Evolutionary conservation across 1,140 invertebrate genomes (phyloP), one percentile per base, ranked within the genome.

Genomic region (Megathymus violae): DNA sequence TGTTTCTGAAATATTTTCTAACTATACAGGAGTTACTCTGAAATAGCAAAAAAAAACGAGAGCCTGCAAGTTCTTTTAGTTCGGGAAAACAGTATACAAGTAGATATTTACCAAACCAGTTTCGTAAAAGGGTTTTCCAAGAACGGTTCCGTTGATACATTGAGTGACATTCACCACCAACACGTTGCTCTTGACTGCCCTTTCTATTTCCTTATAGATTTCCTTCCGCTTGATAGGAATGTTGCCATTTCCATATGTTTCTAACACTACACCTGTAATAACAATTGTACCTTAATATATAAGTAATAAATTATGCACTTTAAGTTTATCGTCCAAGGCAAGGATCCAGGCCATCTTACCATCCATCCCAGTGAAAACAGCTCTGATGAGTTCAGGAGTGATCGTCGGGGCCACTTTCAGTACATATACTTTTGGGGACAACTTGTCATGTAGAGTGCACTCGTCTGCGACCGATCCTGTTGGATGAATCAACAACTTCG

Each of bases 141-240:
- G 71, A 10, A 99, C 97, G 11, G 94, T 91, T 65, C 97, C 96
- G 71, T 95, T 94, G 13, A 93, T 89, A 80, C 98, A 99, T 83
- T 99, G 98, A 0, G 97, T 98, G 31, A 97, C 97, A 86, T 99
- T 99, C 0, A 99, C 93, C 22, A 99, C 95, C 1, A 99, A 94
- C 0, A 99, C 93, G 3, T 97, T 97, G 36, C 96, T 93, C 43
- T 95, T 91, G 1, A 94, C 92, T 0, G 98, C 98, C 1, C 93
- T 89, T 61, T 94, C 92, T 0, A 99, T 89, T 70, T 95, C 96
- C 0, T 94, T 89, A 10, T 99, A 90, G 4, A 99, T 92, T 72
- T 99, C 98, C 38, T 92, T 91, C 6, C 97, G 93, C 78, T 97
- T 96, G 3, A 94, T 95, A 0, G 98, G 98, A 11, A 98, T 94